Conservation (phyloP, 37 sponge, comb jelly and placozoan genomes). For the Spongilla lacustris region DNA sequence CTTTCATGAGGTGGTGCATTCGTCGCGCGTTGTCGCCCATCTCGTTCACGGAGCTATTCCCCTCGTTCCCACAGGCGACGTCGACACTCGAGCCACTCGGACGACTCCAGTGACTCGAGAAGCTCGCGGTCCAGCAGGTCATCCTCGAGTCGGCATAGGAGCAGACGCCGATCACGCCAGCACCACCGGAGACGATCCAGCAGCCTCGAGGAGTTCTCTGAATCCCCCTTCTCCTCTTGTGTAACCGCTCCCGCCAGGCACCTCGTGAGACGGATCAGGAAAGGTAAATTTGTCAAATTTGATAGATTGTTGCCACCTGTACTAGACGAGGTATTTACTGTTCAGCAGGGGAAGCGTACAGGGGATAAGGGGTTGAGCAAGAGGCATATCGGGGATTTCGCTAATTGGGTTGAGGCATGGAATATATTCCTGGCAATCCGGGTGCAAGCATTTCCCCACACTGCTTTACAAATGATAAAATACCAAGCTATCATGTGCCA, state of each 20-base stretch:
- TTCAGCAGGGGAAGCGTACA: conserved; percentile 4
- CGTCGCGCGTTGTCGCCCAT: not conserved
- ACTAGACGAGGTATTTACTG: not conserved
- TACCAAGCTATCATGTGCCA: conserved; percentile 32
- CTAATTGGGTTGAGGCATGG: conserved; percentile 48
- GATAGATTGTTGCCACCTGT: conserved; percentile 15
- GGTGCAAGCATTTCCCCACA: not conserved
- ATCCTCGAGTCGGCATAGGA: not conserved
- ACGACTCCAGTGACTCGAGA: not conserved
- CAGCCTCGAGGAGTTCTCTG: not conserved
- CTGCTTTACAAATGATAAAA: conserved; percentile 25
- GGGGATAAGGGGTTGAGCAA: not conserved
- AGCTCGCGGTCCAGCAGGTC: not conserved
- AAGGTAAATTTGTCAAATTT: conserved; percentile 26
- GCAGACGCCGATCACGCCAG: not conserved
- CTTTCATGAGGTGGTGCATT: not conserved
- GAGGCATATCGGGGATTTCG: conserved; percentile 7
- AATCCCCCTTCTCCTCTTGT: conserved; percentile 14
- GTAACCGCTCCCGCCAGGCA: conserved; percentile 16
- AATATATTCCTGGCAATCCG: conserved; percentile 18
- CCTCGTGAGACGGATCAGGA: not conserved
- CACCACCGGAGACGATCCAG: too few species aligned
- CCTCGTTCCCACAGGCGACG: not conserved
- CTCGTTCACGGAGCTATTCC: not conserved
- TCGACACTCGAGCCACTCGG: not conserved